Conservation (phyloP, 1,140 invertebrate species). For the Proctacanthus coquilletti region DNA sequence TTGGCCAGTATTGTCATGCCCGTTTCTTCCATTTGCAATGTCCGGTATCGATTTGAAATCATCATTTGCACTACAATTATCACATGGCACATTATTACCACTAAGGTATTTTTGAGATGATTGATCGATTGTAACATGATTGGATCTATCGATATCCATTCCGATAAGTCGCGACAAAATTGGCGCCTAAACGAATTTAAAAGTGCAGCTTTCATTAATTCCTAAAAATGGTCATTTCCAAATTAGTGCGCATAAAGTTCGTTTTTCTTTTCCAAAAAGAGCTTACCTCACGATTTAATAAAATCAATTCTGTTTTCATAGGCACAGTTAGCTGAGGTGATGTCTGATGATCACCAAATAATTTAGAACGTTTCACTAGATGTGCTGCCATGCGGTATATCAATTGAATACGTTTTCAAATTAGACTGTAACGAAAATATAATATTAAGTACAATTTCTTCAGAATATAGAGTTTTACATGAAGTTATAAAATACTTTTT, state of each 20-base stretch:
- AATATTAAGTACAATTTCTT: too few species aligned
- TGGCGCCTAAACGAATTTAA: constrained; percentile 5
- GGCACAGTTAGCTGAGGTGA: constrained; percentile 3
- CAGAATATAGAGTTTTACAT: too few species aligned
- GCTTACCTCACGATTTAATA: background rate
- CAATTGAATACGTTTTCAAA: too few species aligned
- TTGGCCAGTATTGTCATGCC: too few species aligned
- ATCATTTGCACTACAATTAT: background rate
- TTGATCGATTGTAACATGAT: constrained; percentile 4
- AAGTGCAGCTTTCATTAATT: constrained; percentile 7
- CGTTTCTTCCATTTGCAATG: too few species aligned
- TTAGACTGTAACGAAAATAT: too few species aligned
- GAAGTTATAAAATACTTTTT: too few species aligned
- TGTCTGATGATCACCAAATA: constrained; percentile 5
- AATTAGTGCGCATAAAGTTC: background rate
- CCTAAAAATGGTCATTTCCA: constrained; percentile 1
- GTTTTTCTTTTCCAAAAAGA: background rate
- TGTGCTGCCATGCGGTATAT: constrained; percentile 7
- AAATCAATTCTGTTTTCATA: constrained; percentile 2
- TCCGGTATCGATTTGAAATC: too few species aligned
- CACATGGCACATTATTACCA: background rate
- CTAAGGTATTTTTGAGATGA: background rate
- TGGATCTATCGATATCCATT: constrained; percentile 4
- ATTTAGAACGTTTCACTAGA: constrained; percentile 5
- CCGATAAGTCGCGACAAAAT: constrained; percentile 7